Evolutionary conservation across 2,888 invertebrate species (phyloP), one percentile per base, ranked within the genome.

Genomic region (Tetropium fuscum): DNA sequence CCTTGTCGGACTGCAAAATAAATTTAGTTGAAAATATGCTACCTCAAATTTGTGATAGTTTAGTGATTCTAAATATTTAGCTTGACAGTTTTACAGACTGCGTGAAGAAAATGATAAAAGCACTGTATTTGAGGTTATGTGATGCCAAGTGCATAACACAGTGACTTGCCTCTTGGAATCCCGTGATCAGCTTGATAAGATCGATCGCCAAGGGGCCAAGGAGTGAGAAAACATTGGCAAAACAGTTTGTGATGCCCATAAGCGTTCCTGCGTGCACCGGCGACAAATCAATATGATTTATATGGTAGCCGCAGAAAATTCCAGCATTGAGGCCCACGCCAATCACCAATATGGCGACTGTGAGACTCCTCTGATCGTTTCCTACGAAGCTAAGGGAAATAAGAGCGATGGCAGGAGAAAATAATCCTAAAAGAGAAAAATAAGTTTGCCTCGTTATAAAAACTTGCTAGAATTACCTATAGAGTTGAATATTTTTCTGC

Each of bases 201-300:
- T 89, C 88, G 1, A 90, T 90, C 13, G 88, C 84, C 1, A 91
- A 80, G 0, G 93, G 93, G 0, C 91, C 91, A 71, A 92, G 81
- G 63, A 93, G 88, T 53, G 92, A 90, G 81, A 90, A 88, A 6
- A 92, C 80, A 70, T 90, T 91, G 0, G 90, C 88, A 10, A 86
- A 81, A 5, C 88, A 88, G 76, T 93, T 93, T 2, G 92, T 92
- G 69, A 93, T 87, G 6, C 93, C 93, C 91, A 93, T 92, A 68
- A 94, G 81, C 0, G 89, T 88, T 18, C 93, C 93, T 7, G 93
- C 90, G 77, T 89, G 91, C 78, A 92, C 91, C 0, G 93, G 93
- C 7, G 93, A 90, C 48, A 94, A 81, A 81, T 94, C 93, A 64
- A 94, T 90, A 74, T 93, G 93, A 64, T 92, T 93, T 10, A 87